Conservation (phyloP, 2,797 vertebrate genomes). For the Xenopus petersii region DNA sequence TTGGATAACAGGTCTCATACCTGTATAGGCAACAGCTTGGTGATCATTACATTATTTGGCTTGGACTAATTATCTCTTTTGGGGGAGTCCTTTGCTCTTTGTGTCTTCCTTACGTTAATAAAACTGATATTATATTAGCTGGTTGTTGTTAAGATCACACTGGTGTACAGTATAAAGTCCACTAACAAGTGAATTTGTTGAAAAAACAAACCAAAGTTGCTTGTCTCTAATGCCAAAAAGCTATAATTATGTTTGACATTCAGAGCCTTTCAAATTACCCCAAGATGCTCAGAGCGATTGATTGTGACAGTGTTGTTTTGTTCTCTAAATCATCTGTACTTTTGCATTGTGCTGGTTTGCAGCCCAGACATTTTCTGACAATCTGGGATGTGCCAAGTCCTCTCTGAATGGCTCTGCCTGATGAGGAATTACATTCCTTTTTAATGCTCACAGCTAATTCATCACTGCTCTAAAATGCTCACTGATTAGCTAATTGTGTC, state of each 20-base stretch:
- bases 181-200: background rate
- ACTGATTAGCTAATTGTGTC: constrained; percentile 4
- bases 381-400: constrained; percentile 1
- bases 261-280: background rate
- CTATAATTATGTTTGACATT: background rate
- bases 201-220: background rate
- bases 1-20: no score
- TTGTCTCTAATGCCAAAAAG: background rate
- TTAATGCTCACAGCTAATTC: background rate
- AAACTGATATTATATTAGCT: no score
- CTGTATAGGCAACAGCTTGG: no score
- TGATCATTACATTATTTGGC: no score
- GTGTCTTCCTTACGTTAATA: no score
- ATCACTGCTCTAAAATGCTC: background rate
- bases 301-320: background rate
- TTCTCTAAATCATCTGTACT: constrained; percentile 2
- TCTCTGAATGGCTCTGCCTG: background rate
- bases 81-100: no score
- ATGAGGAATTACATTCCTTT: constrained; percentile 5
- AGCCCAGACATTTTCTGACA: constrained; percentile 5
- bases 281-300: background rate
- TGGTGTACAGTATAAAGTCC: no score
- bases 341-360: background rate
- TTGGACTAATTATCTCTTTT: no score
- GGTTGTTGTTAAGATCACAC: no score